Percentiles rank a stretch among this genome's conserved stretches.
These are phyloP conservation scores for Peromyscus leucopus DNA, from an alignment of 2,113 vertebrate species.

Conservation along the genomic window DNA sequence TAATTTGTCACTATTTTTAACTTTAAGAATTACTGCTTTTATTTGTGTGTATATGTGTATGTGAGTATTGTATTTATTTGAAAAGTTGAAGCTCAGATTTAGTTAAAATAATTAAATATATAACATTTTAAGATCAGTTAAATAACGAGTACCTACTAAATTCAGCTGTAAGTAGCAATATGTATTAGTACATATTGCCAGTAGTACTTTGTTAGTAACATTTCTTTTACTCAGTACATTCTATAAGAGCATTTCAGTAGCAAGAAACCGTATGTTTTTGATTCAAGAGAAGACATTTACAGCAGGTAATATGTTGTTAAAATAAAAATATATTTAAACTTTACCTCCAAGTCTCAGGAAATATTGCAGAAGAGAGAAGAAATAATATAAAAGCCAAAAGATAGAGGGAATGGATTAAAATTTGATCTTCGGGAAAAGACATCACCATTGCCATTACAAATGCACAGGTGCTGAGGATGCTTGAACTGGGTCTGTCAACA, in stretches of 20 bases:
- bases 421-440: background rate
- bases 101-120: background rate
- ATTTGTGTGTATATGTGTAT: background rate
- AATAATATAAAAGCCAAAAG: background rate
- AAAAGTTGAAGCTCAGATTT: background rate
- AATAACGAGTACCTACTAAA: background rate
- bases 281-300: background rate
- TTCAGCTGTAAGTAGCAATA: background rate
- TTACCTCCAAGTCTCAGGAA: background rate
- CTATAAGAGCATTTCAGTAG: background rate
- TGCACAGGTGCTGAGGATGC: background rate
- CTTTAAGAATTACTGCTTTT: background rate
- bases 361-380: background rate
- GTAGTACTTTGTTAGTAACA: slow-evolving; percentile 26
- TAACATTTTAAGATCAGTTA: slow-evolving; percentile 7
- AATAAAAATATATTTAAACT: slow-evolving; percentile 47
- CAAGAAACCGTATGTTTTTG: background rate
- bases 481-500: background rate
- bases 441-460: background rate
- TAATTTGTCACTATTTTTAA: slow-evolving; percentile 19
- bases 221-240: background rate
- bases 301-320: background rate
- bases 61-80: background rate
- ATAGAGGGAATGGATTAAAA: background rate
- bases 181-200: background rate